A percentile compares a stretch with the other conserved stretches of the same genome.
These are phyloP conservation scores for Bothrops jararaca DNA, from an alignment of 2,113 vertebrate species.

Conservation along the genomic window DNA sequence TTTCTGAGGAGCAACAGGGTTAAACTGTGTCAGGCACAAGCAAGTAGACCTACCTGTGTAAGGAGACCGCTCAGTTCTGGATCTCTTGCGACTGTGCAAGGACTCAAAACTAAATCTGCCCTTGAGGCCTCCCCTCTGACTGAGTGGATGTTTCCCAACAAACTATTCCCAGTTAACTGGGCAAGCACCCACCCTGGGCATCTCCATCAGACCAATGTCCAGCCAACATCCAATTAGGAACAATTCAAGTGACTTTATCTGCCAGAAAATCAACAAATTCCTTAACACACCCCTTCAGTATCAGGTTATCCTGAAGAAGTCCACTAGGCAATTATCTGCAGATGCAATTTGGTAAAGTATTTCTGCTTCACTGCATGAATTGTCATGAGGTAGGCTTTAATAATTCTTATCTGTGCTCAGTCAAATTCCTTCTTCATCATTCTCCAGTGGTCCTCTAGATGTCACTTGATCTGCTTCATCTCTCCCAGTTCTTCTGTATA, in stretches of 20 bases:
- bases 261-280: background rate
- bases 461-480: background rate
- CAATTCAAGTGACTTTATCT: background rate
- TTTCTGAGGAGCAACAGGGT: background rate
- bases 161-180: too few relatives aligned
- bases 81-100: too few relatives aligned
- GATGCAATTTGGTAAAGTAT: background rate
- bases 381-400: background rate
- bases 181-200: background rate
- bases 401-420: background rate
- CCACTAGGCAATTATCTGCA: background rate
- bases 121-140: too few relatives aligned
- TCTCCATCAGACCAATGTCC: background rate
- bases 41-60: too few relatives aligned
- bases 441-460: background rate
- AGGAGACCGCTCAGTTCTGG: too few relatives aligned
- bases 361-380: background rate
- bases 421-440: background rate
- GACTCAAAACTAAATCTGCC: too few relatives aligned
- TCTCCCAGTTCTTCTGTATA: background rate
- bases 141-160: too few relatives aligned
- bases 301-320: background rate
- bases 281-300: background rate
- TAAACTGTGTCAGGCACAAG: background rate
- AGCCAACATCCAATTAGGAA: background rate